A percentile compares a stretch with the other conserved stretches of the same genome.
phyloP scores from a whole-genome alignment of 2,797 vertebrate species.

The Sorex maritimensis region DNA sequence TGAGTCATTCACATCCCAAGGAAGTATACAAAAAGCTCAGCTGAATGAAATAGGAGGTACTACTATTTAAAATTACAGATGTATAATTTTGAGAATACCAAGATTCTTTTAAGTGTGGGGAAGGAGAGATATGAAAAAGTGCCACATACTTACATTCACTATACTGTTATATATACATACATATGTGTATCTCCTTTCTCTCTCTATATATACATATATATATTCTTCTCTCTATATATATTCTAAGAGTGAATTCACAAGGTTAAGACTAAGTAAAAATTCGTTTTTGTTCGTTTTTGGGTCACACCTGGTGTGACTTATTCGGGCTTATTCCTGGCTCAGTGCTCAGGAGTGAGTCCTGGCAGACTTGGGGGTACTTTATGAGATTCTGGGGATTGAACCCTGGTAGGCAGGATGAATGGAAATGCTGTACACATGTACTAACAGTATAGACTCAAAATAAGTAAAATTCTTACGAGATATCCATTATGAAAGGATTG shows the following conservation, averaged over 20 bases:
- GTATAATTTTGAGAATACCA: constrained; percentile 1
- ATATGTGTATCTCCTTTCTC: not conserved
- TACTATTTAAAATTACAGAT: constrained; percentile 18
- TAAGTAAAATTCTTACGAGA: not conserved
- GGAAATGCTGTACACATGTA: no score
- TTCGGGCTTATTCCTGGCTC: no score
- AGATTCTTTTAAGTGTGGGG: not conserved
- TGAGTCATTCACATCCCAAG: not conserved
- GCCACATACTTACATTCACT: not conserved
- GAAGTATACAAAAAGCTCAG: no score
- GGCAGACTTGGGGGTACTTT: no score
- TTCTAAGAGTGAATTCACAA: not conserved
- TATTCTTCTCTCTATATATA: not conserved
- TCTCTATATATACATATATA: not conserved
- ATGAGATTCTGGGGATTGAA: no score
- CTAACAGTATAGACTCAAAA: not conserved
- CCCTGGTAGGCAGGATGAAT: no score
- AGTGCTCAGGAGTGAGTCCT: no score
- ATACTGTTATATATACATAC: not conserved
- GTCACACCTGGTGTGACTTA: no score
- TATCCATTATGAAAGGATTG: not conserved
- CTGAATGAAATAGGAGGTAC: not conserved
- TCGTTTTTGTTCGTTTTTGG: no score
- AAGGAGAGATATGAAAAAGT: not conserved
- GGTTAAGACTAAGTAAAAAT: not conserved